Base-by-base conservation (phyloP, 2,797 vertebrate species). In the Meda fulgida region DNA sequence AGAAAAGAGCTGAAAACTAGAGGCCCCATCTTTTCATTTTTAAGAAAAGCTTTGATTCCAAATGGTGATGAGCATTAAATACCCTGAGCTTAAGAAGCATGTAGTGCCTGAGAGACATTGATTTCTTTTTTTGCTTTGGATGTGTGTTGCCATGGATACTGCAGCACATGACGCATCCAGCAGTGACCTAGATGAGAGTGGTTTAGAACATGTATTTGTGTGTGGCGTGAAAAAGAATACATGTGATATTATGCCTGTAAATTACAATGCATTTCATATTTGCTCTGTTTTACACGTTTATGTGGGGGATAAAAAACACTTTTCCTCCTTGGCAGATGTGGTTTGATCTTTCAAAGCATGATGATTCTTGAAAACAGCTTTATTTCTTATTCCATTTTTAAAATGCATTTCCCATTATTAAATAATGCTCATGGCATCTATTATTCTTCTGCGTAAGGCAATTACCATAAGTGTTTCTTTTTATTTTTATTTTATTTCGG, bases 121-220 rank as follows among this genome's bases (percentile, higher is more conserved):
- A 90, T 90, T 87, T 88, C 36, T 79, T 89, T 76, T 48, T 82
- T 78, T 53, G 2, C 84, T 83, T 67, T 82, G 84, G 86, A 88
- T 86, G 83, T 88, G 89, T 84, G 90, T 90, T 91, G 86, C 90
- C 89, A 91, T 91, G 91, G 90, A 88, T 89, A 90, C 90, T 67
- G 72, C 87, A 19, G 79, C 87, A 89, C 88, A 89, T 86, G 88
- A 87, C 84, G 88, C 89, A 87, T 87, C 83, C 84, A 84, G 88
- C 89, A 86, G 85, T 90, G 91, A 89, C 91, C 89, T 90, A 91
- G 89, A 88, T 91, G 89, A 89, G 87, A 81, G 85, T 79, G 85
- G 85, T 89, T 86, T 88, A 87, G 87, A 88, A 88, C 73, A 43
- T 89, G 84, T 83, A 80, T 87, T 78, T 86, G 78, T 84, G 84